Base-by-base conservation (phyloP, 92 coral and sea anemone species). In the Paragorgia papillata region DNA sequence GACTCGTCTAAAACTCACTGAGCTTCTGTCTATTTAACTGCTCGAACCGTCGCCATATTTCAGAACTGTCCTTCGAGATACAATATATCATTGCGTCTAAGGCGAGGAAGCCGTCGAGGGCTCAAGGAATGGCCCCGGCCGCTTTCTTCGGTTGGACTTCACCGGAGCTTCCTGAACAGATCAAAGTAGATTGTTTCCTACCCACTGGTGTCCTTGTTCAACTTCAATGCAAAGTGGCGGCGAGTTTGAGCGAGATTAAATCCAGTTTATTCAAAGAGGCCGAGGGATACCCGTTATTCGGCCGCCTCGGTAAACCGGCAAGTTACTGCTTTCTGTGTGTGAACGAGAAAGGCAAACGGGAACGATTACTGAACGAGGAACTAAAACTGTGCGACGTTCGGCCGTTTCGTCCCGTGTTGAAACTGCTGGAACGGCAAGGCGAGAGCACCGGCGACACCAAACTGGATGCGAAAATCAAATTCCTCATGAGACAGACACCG, bases 191-290 rank as follows among this genome's bases (percentile, higher is more conserved):
- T 58, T 93, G 97, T 65, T 86, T 90, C 41, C 82, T 93, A 3
- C 97, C 97, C 0, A 93, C 96, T 14, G 97, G 97, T 50, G 97
- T 93, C 6, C 83, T 93, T 76, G 88, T 93, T 63, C 96, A 92
- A 31, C 82, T 93, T 32, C 76, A 83, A 64, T 89, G 87, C 9
- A 74, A 88, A n/a, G 88, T 87, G 41, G 89, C 87, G 68, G 84
- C 94, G n/a, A 83, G 85, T 25, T 80, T 93, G 57, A 64, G 75
- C 15, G 96, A 93, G 50, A 93, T 93, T 57, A 93, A 93, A 55
- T 70, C 34, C 30, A 88, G 85, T 56, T 76, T 93, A 48, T 93
- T 96, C 91, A 83, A 82, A 73, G 91, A 88, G 85, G 96, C 97
- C 4, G 63, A 84, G 50, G 79, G 79, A 67, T 93, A 88, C 66